These are phyloP conservation scores for Clytia hemisphaerica DNA, from an alignment of 30 jellyfish, hydroid and myxozoan species.

Conservation along the genomic window DNA sequence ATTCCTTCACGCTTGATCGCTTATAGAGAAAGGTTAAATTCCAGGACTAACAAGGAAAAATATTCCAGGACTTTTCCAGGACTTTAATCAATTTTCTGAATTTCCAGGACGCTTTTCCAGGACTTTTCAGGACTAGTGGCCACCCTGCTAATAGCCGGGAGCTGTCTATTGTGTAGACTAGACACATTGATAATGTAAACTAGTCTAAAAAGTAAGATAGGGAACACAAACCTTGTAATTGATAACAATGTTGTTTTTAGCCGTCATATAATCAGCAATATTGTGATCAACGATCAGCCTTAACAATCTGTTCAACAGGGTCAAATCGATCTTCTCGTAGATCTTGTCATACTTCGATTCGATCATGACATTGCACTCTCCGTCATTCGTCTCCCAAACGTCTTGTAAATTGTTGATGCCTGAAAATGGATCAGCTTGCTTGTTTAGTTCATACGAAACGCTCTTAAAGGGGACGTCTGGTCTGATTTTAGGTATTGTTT, in stretches of 20 bases:
- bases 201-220: background rate
- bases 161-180: too few species aligned
- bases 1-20: too few species aligned
- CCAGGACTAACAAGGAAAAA: too few species aligned
- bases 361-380: slow-evolving; percentile 98
- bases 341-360: slow-evolving; percentile 90
- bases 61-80: too few species aligned
- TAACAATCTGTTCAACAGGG: slow-evolving; percentile 86
- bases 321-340: slow-evolving; percentile 94
- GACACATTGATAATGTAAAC: background rate
- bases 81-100: too few species aligned
- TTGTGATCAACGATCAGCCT: slow-evolving; percentile 94
- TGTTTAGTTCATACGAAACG: too few species aligned
- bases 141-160: too few species aligned
- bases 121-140: too few species aligned
- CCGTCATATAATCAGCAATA: slow-evolving; percentile 99
- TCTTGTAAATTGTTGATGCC: slow-evolving; percentile 95
- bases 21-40: too few species aligned
- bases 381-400: slow-evolving; percentile 95
- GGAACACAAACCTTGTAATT: slow-evolving; percentile 70
- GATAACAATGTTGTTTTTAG: slow-evolving; percentile 93
- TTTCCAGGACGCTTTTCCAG: too few species aligned
- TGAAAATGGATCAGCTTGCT: slow-evolving; percentile 13
- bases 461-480: too few species aligned
- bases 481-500: too few species aligned